These are phyloP conservation scores for Calcarius lapponicus DNA, from an alignment of 2,797 vertebrate genomes.

Conservation along the genomic window DNA sequence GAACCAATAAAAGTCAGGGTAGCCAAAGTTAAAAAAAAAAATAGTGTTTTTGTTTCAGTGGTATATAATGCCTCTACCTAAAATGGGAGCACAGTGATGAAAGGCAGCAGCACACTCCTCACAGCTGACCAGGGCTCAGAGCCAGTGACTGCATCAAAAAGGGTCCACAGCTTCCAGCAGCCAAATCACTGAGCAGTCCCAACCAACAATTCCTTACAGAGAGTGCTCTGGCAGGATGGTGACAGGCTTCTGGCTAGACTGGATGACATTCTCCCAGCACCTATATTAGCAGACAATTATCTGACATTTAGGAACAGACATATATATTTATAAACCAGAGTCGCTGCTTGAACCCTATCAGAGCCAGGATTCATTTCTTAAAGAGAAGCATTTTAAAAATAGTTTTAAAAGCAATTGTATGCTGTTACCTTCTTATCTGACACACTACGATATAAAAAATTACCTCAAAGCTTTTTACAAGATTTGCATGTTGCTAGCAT, in stretches of 20 bases:
- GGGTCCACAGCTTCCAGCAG: neutral
- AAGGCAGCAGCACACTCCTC: conserved; percentile 12
- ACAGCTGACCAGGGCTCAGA: conserved; percentile 50
- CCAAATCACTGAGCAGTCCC: neutral
- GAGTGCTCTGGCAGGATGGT: neutral
- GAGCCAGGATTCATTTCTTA: neutral
- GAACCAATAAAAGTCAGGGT: neutral
- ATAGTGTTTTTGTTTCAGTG: neutral
- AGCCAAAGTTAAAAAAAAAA: neutral
- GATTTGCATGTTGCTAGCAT: neutral
- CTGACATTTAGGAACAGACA: conserved; percentile 3
- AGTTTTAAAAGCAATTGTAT: neutral
- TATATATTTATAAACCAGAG: neutral
- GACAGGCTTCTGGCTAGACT: neutral
- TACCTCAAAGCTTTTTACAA: neutral
- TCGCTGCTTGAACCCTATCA: neutral
- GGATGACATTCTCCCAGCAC: neutral
- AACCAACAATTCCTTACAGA: neutral
- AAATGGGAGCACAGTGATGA: conserved; percentile 33
- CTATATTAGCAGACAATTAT: neutral
- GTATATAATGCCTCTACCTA: neutral
- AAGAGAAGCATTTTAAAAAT: neutral
- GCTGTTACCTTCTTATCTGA: neutral
- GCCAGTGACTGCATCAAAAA: conserved; percentile 19
- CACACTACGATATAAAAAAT: neutral